phyloP scores from a whole-genome alignment of 2,113 vertebrate species.

The Oenanthe oenanthe region DNA sequence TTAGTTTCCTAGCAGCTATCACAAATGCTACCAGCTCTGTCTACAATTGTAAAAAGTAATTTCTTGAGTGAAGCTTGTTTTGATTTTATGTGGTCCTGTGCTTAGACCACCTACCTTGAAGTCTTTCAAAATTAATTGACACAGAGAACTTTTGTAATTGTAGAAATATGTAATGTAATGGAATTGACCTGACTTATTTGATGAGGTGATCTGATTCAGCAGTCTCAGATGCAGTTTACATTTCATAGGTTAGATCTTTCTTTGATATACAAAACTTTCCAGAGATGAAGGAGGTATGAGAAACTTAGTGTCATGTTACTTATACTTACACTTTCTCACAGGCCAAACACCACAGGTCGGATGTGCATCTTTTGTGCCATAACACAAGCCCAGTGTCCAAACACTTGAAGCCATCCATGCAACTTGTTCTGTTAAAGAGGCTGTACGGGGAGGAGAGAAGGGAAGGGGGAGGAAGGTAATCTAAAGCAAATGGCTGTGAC shows the following conservation, averaged over 20 bases:
- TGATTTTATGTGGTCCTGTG: not conserved
- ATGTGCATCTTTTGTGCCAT: not conserved
- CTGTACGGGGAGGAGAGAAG: not conserved
- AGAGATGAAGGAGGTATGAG: not conserved
- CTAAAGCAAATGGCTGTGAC: not conserved
- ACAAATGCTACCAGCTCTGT: not conserved
- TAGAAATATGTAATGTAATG: not conserved
- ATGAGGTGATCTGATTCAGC: not conserved
- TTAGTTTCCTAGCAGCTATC: constrained; percentile 12
- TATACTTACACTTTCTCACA: fast-evolving
- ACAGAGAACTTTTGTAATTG: not conserved
- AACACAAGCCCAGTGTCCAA: fast-evolving
- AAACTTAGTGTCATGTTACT: not conserved
- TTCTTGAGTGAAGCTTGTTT: constrained; percentile 1
- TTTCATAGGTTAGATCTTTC: not conserved
- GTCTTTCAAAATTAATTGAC: not conserved
- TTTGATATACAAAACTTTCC: not conserved
- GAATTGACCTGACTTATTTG: not conserved
- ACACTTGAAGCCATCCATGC: not conserved
- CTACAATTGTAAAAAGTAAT: not conserved
- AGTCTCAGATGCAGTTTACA: not conserved
- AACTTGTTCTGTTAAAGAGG: not conserved
- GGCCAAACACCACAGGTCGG: not conserved
- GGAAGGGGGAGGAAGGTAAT: not conserved
- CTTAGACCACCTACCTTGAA: not conserved